A percentile compares a stretch with the other conserved stretches of the same genome.
These are phyloP conservation scores for Micrasema minimum DNA, from an alignment of 1,140 invertebrate species.

Conservation along the genomic window DNA sequence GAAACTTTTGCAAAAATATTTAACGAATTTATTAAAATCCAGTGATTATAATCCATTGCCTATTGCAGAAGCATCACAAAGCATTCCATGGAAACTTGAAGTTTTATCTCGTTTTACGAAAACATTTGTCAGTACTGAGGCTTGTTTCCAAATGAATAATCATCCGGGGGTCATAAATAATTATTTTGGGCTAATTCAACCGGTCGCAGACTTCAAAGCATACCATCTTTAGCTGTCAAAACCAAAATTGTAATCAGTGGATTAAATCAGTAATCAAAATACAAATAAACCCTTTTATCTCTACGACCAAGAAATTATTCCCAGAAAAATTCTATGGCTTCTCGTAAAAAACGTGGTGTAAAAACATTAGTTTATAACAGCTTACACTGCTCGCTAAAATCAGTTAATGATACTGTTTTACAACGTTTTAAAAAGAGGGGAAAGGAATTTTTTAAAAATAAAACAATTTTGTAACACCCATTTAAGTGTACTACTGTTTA, in stretches of 20 bases:
- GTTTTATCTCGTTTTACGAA: conserved; percentile 11
- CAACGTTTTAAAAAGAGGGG: no score
- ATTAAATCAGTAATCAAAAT: conserved; percentile 21
- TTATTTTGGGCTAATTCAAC: conserved; percentile 24
- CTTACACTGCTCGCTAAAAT: no score
- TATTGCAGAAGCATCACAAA: neutral
- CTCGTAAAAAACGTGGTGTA: no score
- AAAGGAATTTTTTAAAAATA: no score
- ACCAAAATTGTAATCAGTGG: conserved; percentile 7
- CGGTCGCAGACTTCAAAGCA: conserved; percentile 15
- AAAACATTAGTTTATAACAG: no score
- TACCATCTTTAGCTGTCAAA: conserved; percentile 6
- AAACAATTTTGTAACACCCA: no score
- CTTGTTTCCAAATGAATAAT: conserved; percentile 33
- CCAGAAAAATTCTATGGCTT: no score
- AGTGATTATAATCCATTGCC: conserved; percentile 7
- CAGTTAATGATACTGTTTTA: no score
- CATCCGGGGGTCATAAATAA: conserved; percentile 18
- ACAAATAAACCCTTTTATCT: conserved; percentile 28
- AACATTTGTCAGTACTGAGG: conserved; percentile 23
- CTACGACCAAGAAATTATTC: no score
- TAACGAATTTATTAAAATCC: conserved; percentile 2
- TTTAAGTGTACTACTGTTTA: no score
- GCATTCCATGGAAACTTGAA: neutral
- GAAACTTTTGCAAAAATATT: conserved; percentile 6